Conservation (phyloP, 1,140 invertebrate genomes). For the Psilanteris sp. region DNA sequence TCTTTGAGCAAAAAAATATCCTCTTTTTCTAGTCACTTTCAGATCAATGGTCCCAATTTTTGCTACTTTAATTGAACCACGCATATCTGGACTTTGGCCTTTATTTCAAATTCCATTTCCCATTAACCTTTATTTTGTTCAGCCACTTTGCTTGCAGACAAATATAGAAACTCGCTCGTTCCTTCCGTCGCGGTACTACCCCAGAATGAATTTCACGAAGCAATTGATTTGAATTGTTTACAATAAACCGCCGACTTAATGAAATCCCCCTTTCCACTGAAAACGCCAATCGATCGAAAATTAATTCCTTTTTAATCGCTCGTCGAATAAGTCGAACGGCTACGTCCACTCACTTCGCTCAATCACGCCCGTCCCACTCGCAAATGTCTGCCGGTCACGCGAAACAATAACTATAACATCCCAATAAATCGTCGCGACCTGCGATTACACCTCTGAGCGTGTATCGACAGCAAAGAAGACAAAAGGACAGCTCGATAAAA, state of each 20-base stretch:
- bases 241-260: too few relatives aligned
- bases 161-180: too few relatives aligned
- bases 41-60: background rate
- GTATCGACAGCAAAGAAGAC: background rate
- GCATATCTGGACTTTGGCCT: slow-evolving; percentile 5
- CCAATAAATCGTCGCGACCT: slow-evolving; percentile 36
- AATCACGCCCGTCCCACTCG: slow-evolving; percentile 20
- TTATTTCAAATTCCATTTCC: slow-evolving; percentile 36
- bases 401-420: slow-evolving; percentile 34
- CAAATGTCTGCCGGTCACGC: slow-evolving; percentile 3
- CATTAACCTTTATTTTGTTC: slow-evolving; percentile 22
- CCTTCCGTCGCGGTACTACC: slow-evolving; percentile 21
- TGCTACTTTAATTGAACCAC: slow-evolving; percentile 7
- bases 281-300: too few relatives aligned
- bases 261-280: too few relatives aligned
- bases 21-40: too few relatives aligned
- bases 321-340: too few relatives aligned
- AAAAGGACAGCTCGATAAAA: background rate
- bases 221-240: slow-evolving; percentile 15
- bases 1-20: too few relatives aligned
- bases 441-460: slow-evolving; percentile 11
- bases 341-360: background rate
- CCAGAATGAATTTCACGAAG: slow-evolving; percentile 8
- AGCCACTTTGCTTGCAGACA: slow-evolving; percentile 7
- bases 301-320: too few relatives aligned